phyloP scores from a whole-genome alignment of 2,797 vertebrate species.

The Gymnoscopelus microlampas region DNA sequence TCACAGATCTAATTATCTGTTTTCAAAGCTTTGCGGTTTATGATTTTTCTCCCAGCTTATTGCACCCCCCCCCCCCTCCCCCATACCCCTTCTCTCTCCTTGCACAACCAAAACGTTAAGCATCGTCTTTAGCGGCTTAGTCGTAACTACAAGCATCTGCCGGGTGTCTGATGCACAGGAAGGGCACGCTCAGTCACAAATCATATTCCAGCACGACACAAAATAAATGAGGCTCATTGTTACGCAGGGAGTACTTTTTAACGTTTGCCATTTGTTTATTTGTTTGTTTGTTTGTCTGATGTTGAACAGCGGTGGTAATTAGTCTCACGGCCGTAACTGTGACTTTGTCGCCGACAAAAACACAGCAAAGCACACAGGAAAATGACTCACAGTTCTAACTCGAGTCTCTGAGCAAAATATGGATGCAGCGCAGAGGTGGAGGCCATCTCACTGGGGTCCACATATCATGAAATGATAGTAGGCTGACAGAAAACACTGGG shows the following conservation, averaged over 20 bases:
- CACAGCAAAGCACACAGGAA: slow-evolving; percentile 27
- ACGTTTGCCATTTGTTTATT: slow-evolving; percentile 61
- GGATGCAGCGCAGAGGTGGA: slow-evolving; percentile 20
- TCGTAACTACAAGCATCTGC: slow-evolving; percentile 74
- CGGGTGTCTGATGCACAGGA: slow-evolving; percentile 64
- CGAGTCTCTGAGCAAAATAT: slow-evolving; percentile 11
- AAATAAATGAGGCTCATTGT: slow-evolving; percentile 71
- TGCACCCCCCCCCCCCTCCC: neutral
- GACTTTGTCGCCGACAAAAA: slow-evolving; percentile 39
- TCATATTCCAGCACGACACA: slow-evolving; percentile 66
- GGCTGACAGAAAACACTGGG: slow-evolving; percentile 23
- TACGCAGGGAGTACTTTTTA: slow-evolving; percentile 65
- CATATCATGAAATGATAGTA: slow-evolving; percentile 14
- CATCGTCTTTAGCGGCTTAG: slow-evolving; percentile 60
- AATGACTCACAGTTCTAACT: slow-evolving; percentile 25
- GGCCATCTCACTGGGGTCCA: slow-evolving; percentile 39
- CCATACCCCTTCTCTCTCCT: neutral
- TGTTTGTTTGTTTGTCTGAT: slow-evolving; percentile 60
- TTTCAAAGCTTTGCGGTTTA: slow-evolving; percentile 64
- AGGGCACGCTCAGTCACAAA: slow-evolving; percentile 63
- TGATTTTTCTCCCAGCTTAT: slow-evolving; percentile 49
- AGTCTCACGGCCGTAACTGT: slow-evolving; percentile 51
- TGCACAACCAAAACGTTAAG: slow-evolving; percentile 61
- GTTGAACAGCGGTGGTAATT: slow-evolving; percentile 73
- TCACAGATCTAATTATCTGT: slow-evolving; percentile 74